phyloP scores from a whole-genome alignment of 2,797 vertebrate genomes.

The Pyrocephalus nanus region DNA sequence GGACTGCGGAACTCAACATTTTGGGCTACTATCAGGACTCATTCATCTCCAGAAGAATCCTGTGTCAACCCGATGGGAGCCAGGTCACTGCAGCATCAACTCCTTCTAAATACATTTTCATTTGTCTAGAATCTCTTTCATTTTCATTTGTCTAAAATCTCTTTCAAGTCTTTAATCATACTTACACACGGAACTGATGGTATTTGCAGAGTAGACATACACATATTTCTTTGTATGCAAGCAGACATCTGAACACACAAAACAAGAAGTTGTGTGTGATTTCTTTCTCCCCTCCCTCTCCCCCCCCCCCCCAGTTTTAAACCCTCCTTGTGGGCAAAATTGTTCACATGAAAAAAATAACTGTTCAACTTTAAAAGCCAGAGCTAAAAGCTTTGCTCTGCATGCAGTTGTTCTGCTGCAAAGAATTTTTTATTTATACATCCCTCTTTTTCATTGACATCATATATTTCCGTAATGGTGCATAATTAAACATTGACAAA shows the following conservation, averaged over 20 bases:
- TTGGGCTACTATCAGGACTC: neutral
- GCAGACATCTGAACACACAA: neutral
- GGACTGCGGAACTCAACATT: constrained; percentile 19
- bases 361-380: constrained; percentile 8
- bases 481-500: constrained; percentile 68
- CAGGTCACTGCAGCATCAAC: neutral
- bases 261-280: neutral
- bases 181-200: neutral
- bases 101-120: neutral
- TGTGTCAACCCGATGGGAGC: neutral
- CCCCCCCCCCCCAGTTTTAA: neutral
- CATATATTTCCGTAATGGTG: constrained; percentile 43
- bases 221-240: neutral
- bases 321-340: neutral
- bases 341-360: neutral
- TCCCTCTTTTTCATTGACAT: constrained; percentile 35
- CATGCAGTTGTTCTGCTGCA: constrained; percentile 31
- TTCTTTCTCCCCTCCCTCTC: neutral
- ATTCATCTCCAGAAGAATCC: constrained; percentile 38
- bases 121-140: neutral
- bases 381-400: constrained; percentile 56
- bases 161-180: neutral
- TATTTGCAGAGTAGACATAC: neutral
- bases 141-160: neutral
- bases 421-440: constrained; percentile 54